phyloP scores from a whole-genome alignment of 2,888 invertebrate species.

The Hetaerina titia region DNA sequence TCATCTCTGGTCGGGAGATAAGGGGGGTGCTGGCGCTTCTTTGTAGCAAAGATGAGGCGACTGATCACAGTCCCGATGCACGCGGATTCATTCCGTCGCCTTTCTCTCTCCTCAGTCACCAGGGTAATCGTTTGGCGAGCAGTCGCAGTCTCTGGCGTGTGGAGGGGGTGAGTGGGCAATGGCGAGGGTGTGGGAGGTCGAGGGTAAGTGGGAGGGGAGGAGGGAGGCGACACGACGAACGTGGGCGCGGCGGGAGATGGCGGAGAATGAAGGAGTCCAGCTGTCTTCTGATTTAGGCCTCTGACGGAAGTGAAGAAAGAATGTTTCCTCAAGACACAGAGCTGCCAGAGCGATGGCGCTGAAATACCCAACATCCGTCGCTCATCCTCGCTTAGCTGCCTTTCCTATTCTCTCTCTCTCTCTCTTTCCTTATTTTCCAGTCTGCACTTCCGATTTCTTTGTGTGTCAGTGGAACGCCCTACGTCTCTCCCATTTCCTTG shows the following conservation, averaged over 20 bases:
- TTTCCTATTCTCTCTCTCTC: background rate
- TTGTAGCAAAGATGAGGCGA: too few relatives aligned
- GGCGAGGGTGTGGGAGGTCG: background rate
- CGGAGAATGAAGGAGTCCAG: background rate
- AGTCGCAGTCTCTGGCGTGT: background rate
- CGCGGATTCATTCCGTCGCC: too few relatives aligned
- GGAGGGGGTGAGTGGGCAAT: background rate
- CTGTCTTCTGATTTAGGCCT: background rate
- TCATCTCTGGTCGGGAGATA: too few relatives aligned
- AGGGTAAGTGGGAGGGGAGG: background rate
- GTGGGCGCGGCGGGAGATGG: background rate
- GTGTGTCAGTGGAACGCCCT: too few relatives aligned
- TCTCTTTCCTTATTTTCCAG: background rate
- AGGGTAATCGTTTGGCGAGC: too few relatives aligned
- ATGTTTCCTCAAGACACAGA: background rate
- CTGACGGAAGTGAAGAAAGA: background rate
- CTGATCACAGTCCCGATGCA: too few relatives aligned
- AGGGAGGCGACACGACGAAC: background rate
- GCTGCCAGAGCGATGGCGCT: background rate
- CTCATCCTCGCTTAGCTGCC: background rate
- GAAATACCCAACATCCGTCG: background rate
- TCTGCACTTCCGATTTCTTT: too few relatives aligned
- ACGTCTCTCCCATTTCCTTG: too few relatives aligned
- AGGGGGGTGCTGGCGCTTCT: too few relatives aligned
- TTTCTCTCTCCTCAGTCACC: too few relatives aligned